These are phyloP conservation scores for Junonia oenone DNA, from an alignment of 2,888 invertebrate genomes.

Conservation along the genomic window DNA sequence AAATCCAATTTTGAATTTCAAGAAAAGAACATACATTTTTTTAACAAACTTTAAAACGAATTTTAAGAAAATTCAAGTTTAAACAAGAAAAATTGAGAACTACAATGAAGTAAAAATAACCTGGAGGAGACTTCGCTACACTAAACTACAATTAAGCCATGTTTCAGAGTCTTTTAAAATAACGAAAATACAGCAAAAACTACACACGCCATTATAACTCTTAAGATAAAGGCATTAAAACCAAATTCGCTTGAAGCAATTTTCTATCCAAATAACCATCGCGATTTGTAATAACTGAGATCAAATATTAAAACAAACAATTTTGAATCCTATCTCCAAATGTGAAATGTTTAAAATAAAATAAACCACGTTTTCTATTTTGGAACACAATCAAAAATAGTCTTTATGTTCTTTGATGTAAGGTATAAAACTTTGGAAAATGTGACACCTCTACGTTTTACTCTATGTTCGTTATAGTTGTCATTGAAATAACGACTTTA, in stretches of 20 bases:
- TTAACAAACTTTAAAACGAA: too few relatives aligned
- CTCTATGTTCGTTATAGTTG: background rate
- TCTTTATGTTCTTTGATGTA: background rate
- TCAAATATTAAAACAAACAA: background rate
- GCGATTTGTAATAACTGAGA: background rate
- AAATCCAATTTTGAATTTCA: too few relatives aligned
- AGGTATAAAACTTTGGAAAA: background rate
- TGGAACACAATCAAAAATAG: background rate
- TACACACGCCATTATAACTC: background rate
- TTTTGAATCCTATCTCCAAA: background rate
- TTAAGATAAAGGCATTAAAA: background rate
- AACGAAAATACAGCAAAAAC: background rate
- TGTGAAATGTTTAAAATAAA: background rate
- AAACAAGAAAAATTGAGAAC: background rate
- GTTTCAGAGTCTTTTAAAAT: constrained; percentile 17
- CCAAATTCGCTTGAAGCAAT: background rate
- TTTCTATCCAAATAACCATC: background rate
- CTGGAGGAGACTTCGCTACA: background rate
- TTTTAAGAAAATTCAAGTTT: background rate
- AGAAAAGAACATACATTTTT: too few relatives aligned
- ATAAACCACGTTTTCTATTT: background rate
- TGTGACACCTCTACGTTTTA: background rate
- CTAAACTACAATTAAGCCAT: constrained; percentile 11
- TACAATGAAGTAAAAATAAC: constrained; percentile 10
- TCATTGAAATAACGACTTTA: background rate